Percentiles rank a stretch among this genome's conserved stretches.
Conservation (phyloP, 1,140 invertebrate species). For the Condylostylus longicornis region DNA sequence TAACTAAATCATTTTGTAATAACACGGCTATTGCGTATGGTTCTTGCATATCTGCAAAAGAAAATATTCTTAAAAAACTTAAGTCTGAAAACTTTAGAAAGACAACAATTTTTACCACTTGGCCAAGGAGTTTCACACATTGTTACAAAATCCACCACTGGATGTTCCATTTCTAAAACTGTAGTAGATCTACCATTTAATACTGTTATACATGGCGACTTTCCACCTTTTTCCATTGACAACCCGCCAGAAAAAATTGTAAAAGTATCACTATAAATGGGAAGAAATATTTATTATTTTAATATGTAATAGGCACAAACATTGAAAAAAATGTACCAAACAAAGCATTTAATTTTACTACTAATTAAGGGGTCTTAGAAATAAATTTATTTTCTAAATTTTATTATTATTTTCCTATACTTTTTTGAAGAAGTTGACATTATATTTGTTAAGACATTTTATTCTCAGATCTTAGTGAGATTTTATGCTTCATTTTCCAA, state of each 20-base stretch:
- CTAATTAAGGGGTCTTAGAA: too few species aligned
- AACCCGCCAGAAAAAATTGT: constrained; percentile 93
- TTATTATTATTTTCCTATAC: too few species aligned
- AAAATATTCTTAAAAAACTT: not conserved
- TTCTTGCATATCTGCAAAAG: constrained; percentile 73
- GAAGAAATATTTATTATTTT: too few species aligned
- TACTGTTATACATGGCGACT: constrained; percentile 89
- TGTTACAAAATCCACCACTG: constrained; percentile 92
- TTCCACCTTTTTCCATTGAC: constrained; percentile 72
- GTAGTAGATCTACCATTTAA: constrained; percentile 85
- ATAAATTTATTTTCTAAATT: too few species aligned
- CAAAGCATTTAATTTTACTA: too few species aligned
- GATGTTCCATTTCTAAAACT: constrained; percentile 97
- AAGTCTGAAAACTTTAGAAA: not conserved
- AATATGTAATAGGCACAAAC: too few species aligned
- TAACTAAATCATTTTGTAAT: constrained; percentile 93
- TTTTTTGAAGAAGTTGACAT: too few species aligned
- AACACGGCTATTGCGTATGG: constrained; percentile 95
- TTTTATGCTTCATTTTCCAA: too few species aligned
- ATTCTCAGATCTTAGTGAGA: too few species aligned
- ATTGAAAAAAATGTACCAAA: too few species aligned
- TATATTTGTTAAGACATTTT: too few species aligned
- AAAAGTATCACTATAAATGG: constrained; percentile 55
- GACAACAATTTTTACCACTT: constrained; percentile 49
- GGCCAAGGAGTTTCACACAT: constrained; percentile 86